A percentile compares a stretch with the other conserved stretches of the same genome.
Conservation (phyloP, 1,140 invertebrate genomes). For the Pristionchus pacificus region DNA sequence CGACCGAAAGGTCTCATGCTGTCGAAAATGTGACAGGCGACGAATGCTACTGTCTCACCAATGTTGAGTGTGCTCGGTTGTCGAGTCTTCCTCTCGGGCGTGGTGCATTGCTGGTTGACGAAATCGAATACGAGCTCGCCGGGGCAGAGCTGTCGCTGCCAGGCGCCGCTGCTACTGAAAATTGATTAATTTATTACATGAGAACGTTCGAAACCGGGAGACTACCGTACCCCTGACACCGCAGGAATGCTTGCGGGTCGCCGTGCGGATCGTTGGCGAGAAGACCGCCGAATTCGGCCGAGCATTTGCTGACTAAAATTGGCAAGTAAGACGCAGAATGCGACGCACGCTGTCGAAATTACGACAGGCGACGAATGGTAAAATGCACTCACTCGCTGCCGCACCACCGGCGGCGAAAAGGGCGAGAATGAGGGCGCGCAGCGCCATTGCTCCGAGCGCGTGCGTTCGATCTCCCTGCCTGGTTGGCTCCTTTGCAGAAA, state of each 20-base stretch:
- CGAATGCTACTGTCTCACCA: slow-evolving; percentile 30
- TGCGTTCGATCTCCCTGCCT: not conserved
- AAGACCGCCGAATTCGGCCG: slow-evolving; percentile 40
- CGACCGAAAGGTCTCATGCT: slow-evolving; percentile 2
- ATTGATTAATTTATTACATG: slow-evolving; percentile 1
- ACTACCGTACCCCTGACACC: slow-evolving; percentile 40
- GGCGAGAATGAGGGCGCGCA: not conserved
- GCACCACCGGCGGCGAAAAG: not conserved
- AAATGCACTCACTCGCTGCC: not conserved
- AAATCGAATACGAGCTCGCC: slow-evolving; percentile 54
- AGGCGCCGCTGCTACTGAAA: slow-evolving; percentile 52
- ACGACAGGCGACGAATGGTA: slow-evolving; percentile 13
- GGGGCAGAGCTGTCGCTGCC: slow-evolving; percentile 49
- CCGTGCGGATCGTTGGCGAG: slow-evolving; percentile 37
- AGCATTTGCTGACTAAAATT: slow-evolving; percentile 36
- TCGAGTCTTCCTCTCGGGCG: slow-evolving; percentile 29
- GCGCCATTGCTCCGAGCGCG: not conserved
- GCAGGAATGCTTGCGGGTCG: slow-evolving; percentile 33
- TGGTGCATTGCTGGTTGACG: slow-evolving; percentile 48
- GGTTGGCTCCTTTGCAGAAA: not conserved
- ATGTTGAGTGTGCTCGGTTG: slow-evolving; percentile 45
- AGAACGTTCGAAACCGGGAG: not conserved
- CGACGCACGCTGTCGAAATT: no score
- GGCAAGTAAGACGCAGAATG: no score
- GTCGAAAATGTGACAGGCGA: slow-evolving; percentile 5